Base-by-base conservation (phyloP, 2,888 invertebrate species). In the Pyralis farinalis region DNA sequence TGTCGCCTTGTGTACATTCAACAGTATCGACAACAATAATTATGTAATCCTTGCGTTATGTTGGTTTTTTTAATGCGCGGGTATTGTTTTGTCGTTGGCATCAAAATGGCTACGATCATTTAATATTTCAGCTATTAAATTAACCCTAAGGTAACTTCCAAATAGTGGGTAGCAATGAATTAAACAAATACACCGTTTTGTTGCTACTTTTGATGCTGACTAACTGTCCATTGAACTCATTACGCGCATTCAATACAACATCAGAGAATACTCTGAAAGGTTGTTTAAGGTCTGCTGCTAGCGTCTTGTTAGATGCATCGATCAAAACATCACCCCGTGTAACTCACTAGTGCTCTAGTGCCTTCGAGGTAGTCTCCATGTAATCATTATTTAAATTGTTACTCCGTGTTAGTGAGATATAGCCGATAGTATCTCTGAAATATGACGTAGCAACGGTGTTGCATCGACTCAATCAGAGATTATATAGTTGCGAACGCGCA, bases 341-440 rank as follows among this genome's bases (percentile, higher is more conserved):
- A 58, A 64, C 56, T 62, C 83, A 81, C 82, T 85, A 86, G 86
- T 54, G 65, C 61, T 72, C 81, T 86, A 83, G 86, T 86, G 87
- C 86, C 86, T 87, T 87, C 77, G 61, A 67, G 34, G 57, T 69
- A 63, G 53, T 55, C 60, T 62, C 53, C 51, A 49, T 47, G 42
- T 53, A 46, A 47, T 46, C 43, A 47, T 47, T 32, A 44, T 36
- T 47, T 42, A 55, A 63, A 64, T 65, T 66, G 71, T 79, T 76
- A 59, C 78, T 84, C 82, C 68, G 63, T 79, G 81, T 82, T 84
- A 83, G 84, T 83, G 80, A 83, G 56, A 65, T 49, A 54, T 75
- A 75, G 69, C 51, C 51, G 53, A 58, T 70, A 68, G 65, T 58
- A 53, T 54, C 56, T 44, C 41, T 54, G 44, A 56, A 61, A 32